Conservation (phyloP, 2,888 invertebrate species). For the Zeuzera pyrina region DNA sequence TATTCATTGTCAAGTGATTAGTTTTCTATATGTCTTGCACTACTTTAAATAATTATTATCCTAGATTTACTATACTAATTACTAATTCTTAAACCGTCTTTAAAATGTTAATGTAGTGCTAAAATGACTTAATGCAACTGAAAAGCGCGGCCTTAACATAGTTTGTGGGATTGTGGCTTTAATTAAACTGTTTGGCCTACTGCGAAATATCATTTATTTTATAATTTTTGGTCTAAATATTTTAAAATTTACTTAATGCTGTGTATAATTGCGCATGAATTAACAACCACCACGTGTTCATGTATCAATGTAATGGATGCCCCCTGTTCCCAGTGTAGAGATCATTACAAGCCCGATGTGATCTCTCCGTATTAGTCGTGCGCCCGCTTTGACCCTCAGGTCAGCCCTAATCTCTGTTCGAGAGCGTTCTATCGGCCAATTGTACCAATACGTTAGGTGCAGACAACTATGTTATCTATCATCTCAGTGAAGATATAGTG, state of each 20-base stretch:
- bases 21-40: too few relatives aligned
- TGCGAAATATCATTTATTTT: slow-evolving; percentile 8
- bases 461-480: slow-evolving; percentile 7
- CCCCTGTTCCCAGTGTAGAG: slow-evolving; percentile 20
- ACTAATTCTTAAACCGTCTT: too few relatives aligned
- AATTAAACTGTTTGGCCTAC: slow-evolving; percentile 10
- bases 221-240: slow-evolving; percentile 2
- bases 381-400: slow-evolving; percentile 25
- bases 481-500: slow-evolving; percentile 10
- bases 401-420: slow-evolving; percentile 27
- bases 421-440: slow-evolving; percentile 27
- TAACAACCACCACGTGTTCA: neutral
- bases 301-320: slow-evolving; percentile 13
- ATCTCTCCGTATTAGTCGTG: slow-evolving; percentile 27
- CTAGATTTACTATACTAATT: too few relatives aligned
- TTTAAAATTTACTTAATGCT: neutral
- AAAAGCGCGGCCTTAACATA: slow-evolving; percentile 14
- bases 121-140: too few relatives aligned
- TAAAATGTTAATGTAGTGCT: too few relatives aligned
- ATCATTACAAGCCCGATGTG: slow-evolving; percentile 23
- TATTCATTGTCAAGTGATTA: too few relatives aligned
- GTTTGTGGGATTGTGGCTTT: slow-evolving; percentile 11
- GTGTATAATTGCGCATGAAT: neutral
- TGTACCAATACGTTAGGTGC: slow-evolving; percentile 19
- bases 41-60: too few relatives aligned